Evolutionary conservation across 2,797 vertebrate species (phyloP), one percentile per base, ranked within the genome.

Genomic region (Salarias fasciatus): DNA sequence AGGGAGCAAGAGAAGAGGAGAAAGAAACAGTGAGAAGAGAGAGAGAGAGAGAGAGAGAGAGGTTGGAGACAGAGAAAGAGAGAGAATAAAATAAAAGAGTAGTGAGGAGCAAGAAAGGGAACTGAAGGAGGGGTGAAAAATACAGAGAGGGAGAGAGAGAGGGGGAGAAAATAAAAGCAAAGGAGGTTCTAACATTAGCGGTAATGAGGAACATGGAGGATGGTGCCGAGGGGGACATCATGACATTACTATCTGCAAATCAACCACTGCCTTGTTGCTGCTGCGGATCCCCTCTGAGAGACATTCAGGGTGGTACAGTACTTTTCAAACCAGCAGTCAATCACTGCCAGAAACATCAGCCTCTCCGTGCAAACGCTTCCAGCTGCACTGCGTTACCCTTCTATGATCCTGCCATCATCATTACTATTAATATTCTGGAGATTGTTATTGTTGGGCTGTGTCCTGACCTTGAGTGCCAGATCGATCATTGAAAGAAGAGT

Each of bases 161-260:
- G 51, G 43, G 61, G 45, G 64, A 53, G 72, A 52, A 66, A 77
- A 86, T 80, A 83, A 86, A 89, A 85, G 81, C 79, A 90, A 84
- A 91, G 84, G 78, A 82, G 80, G 76, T 85, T 86, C 79, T 89
- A 86, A 89, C 88, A 90, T 89, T 88, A 89, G 60, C 85, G 50
- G 80, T 92, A 92, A 91, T 90, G 89, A 93, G 90, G 87, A 90
- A 89, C 86, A 89, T 87, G 84, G 75, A 81, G 79, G 75, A 86
- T 71, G 76, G 67, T 79, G 88, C 84, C 66, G 57, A 82, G 83
- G 87, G 90, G 87, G 82, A 86, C 86, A 88, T 84, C 82, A 82
- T 86, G 84, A 91, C 90, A 90, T 90, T 89, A 90, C 87, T 84
- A 84, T 86, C 82, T 86, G 79, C 79, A 87, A 82, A 87, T 89